phyloP scores from a whole-genome alignment of 1,140 invertebrate species.

The Conopomorpha cramerella region DNA sequence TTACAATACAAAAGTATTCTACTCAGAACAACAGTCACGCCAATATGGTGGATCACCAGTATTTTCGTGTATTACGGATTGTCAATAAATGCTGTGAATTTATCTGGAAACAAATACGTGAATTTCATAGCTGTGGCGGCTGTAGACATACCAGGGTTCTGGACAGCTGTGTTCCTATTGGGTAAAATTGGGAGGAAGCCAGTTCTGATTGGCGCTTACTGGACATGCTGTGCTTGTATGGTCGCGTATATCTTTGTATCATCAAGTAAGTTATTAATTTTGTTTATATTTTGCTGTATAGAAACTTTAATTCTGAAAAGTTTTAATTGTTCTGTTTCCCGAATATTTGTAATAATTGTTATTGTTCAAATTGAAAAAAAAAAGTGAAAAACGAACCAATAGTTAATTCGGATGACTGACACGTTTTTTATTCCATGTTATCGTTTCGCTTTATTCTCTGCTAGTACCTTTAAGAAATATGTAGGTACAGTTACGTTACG shows the following conservation, averaged over 20 bases:
- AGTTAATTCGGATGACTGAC: no score
- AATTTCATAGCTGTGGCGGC: conserved; percentile 70
- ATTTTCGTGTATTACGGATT: conserved; percentile 72
- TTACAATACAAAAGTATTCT: conserved; percentile 62
- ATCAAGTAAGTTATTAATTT: conserved; percentile 29
- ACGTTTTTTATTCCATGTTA: no score
- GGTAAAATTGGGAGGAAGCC: conserved; percentile 43
- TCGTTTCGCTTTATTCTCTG: no score
- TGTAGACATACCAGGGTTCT: conserved; percentile 73
- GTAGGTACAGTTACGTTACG: no score
- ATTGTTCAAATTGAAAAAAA: no score
- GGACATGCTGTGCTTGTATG: conserved; percentile 69
- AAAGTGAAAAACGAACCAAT: no score
- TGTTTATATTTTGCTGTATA: no score
- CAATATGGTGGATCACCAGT: conserved; percentile 71
- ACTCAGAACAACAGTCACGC: conserved; percentile 66
- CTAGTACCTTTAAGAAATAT: no score
- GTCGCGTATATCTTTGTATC: conserved; percentile 71
- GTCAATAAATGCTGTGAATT: conserved; percentile 66
- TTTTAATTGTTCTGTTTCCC: no score
- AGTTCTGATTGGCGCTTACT: conserved; percentile 73
- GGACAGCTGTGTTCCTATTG: conserved; percentile 47
- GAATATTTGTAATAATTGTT: no score
- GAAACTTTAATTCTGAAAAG: no score
- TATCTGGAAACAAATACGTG: conserved; percentile 67